phyloP scores from a whole-genome alignment of 2,888 invertebrate species.

The Coronaproctus castanopsis region DNA sequence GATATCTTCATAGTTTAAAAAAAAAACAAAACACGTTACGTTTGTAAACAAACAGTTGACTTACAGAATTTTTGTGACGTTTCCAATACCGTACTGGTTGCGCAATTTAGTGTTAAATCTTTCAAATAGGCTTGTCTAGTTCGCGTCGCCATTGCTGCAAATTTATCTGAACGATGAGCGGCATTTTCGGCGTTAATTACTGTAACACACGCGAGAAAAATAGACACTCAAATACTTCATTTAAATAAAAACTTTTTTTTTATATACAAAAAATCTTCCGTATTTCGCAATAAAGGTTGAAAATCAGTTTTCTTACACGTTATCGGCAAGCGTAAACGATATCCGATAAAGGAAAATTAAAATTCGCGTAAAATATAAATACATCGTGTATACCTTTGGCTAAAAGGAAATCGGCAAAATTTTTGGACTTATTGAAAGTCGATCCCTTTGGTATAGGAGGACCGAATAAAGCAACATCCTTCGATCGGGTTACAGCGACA shows the following conservation, averaged over 20 bases:
- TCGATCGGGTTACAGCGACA: slow-evolving; percentile 49
- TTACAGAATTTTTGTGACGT: slow-evolving; percentile 71
- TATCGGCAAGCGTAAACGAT: no score
- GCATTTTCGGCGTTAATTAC: slow-evolving; percentile 94
- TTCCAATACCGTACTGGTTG: slow-evolving; percentile 59
- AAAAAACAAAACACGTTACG: no score
- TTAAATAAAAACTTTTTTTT: no score
- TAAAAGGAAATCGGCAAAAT: slow-evolving; percentile 84
- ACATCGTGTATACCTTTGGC: slow-evolving; percentile 76
- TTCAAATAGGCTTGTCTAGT: slow-evolving; percentile 89
- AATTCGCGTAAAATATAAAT: no score
- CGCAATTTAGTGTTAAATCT: slow-evolving; percentile 69
- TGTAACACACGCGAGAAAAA: slow-evolving; percentile 19
- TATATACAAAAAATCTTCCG: no score
- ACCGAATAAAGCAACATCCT: slow-evolving; percentile 88
- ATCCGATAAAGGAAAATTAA: no score
- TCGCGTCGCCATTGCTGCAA: slow-evolving; percentile 87
- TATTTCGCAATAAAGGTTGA: no score
- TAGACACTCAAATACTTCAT: background rate
- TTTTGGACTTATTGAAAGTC: slow-evolving; percentile 67
- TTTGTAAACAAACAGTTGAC: slow-evolving; percentile 25
- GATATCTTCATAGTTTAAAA: no score
- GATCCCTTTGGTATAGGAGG: slow-evolving; percentile 81
- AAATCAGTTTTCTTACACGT: no score
- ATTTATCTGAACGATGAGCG: slow-evolving; percentile 86